Conservation (phyloP, 2,797 vertebrate species). For the Phrynocephalus forsythii region DNA sequence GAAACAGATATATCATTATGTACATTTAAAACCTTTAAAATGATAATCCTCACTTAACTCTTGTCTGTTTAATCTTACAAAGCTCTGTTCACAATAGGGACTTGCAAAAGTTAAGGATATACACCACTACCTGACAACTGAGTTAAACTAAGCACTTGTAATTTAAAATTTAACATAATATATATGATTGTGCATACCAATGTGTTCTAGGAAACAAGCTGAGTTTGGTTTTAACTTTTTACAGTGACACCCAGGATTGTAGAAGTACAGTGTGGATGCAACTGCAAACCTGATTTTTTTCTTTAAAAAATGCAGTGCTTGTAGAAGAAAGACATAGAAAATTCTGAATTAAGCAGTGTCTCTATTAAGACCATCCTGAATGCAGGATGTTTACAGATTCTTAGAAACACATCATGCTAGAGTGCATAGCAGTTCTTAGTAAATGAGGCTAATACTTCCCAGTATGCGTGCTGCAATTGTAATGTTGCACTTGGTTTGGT, state of each 20-base stretch:
- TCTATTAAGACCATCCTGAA: neutral
- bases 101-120: neutral
- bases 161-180: neutral
- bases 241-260: slow-evolving; percentile 26
- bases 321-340: neutral
- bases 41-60: neutral
- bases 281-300: neutral
- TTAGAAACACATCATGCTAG: neutral
- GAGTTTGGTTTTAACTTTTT: slow-evolving; percentile 54
- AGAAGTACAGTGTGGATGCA: neutral
- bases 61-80: neutral
- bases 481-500: neutral
- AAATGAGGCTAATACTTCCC: neutral
- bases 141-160: neutral
- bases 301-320: neutral
- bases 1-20: neutral
- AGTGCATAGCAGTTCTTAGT: neutral
- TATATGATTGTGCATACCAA: neutral
- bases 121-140: neutral
- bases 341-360: neutral
- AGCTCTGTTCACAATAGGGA: neutral
- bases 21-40: neutral
- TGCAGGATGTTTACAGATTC: neutral
- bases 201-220: slow-evolving; percentile 22
- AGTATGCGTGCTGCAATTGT: neutral